Evolutionary conservation across 1,140 invertebrate species (phyloP), one percentile per base, ranked within the genome.

Genomic region (Hypothenemus hampei): DNA sequence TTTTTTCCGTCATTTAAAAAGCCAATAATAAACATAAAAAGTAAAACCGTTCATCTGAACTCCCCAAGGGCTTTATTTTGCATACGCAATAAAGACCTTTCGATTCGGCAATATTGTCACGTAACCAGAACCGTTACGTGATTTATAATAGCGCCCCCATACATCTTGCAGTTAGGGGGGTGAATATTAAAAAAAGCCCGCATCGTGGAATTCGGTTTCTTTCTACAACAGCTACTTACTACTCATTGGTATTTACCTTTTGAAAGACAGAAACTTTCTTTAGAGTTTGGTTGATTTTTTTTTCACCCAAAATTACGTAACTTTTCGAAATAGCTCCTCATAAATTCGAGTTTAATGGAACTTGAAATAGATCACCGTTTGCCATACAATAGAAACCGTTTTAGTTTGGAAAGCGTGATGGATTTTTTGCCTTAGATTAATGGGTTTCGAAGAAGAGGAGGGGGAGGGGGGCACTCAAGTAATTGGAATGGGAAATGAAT

Each of bases 181-280:
- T 56, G 53, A 39, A 56, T 56, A 47, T 48, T 56, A 48, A 56
- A 56, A 56, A 56, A 56, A 33, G 43, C 4, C 24, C 45, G 33
- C 45, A 33, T 47, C 35, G 40, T 46, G 31, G 26, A 39, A 16
- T 52, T 52, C 16, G 39, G 40, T 52, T 52, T 44, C 29, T 18
- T 50, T 20, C 21, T 29, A n/a, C n/a, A n/a, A n/a, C n/a, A n/a
- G n/a, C n/a, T n/a, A n/a, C n/a, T n/a, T n/a, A n/a, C n/a, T n/a
- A n/a, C n/a, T n/a, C n/a, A n/a, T n/a, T n/a, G n/a, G n/a, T n/a
- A n/a, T n/a, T n/a, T n/a, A n/a, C n/a, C n/a, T n/a, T n/a, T n/a
- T n/a, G n/a, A n/a, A n/a, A n/a, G n/a, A n/a, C n/a, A n/a, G n/a
- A n/a, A n/a, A n/a, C n/a, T n/a, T n/a, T n/a, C n/a, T n/a, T n/a